Conservation (phyloP, 2,113 vertebrate genomes). For the Indri indri region DNA sequence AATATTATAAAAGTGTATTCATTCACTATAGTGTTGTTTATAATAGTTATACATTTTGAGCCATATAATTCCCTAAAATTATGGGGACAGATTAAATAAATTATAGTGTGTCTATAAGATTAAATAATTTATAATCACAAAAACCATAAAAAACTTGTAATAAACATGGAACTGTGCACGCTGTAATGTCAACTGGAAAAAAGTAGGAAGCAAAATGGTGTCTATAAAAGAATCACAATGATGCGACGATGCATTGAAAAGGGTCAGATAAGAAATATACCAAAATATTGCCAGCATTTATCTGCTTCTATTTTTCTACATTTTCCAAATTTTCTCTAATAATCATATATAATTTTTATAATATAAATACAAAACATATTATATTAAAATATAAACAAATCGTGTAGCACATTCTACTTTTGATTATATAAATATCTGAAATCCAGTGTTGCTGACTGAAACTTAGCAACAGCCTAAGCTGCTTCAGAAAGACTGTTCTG, state of each 20-base stretch:
- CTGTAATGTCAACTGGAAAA: too few species aligned
- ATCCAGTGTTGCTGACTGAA: neutral
- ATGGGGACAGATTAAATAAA: neutral
- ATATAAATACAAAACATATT: neutral
- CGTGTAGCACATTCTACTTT: neutral
- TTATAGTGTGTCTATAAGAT: neutral
- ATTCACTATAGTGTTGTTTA: neutral
- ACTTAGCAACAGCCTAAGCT: neutral
- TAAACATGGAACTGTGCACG: neutral
- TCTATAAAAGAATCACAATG: neutral
- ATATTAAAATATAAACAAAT: neutral
- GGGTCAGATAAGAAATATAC: neutral
- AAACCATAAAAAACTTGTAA: neutral
- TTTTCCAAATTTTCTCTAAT: neutral
- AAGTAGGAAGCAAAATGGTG: too few species aligned
- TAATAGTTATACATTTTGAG: neutral
- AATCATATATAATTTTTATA: neutral
- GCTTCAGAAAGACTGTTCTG: neutral
- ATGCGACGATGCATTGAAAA: neutral
- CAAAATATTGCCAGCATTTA: neutral
- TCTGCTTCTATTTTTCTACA: neutral
- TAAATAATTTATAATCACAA: neutral
- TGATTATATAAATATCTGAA: neutral
- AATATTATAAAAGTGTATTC: neutral
- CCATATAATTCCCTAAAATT: neutral